Conservation (phyloP, 1,140 invertebrate genomes). For the Drosophila kohkoa region DNA sequence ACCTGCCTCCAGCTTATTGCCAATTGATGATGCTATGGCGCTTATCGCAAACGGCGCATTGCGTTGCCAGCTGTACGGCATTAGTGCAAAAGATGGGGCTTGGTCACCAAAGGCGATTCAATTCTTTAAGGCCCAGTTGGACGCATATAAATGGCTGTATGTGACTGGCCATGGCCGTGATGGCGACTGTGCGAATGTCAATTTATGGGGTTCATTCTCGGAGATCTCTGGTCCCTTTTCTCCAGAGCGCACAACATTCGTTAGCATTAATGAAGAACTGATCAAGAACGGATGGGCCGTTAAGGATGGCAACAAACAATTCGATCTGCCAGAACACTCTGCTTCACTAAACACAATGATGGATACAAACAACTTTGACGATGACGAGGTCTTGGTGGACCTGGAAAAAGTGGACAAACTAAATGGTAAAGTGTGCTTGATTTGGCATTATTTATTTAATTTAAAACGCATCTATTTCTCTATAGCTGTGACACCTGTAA, state of each 20-base stretch:
- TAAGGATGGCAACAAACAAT: neutral
- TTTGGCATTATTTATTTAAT: too few species aligned
- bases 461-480: too few species aligned
- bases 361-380: neutral
- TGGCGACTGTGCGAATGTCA: conserved; percentile 28
- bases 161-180: conserved; percentile 9
- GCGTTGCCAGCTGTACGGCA: conserved; percentile 46
- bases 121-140: conserved; percentile 47
- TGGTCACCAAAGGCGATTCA: conserved; percentile 40
- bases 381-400: neutral
- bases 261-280: conserved; percentile 51
- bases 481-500: neutral
- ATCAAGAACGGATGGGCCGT: conserved; percentile 26
- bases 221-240: conserved; percentile 51
- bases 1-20: neutral
- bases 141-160: conserved; percentile 27
- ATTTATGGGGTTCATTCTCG: conserved; percentile 38
- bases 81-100: conserved; percentile 4
- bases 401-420: conserved; percentile 10
- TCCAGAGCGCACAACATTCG: conserved; percentile 35
- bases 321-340: neutral
- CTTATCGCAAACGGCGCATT: conserved; percentile 27
- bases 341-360: neutral
- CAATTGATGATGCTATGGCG: conserved; percentile 21
- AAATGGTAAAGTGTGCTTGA: neutral